Evolutionary conservation across 2,888 invertebrate genomes (phyloP), one percentile per base, ranked within the genome.

Genomic region (Spilarctia lutea): DNA sequence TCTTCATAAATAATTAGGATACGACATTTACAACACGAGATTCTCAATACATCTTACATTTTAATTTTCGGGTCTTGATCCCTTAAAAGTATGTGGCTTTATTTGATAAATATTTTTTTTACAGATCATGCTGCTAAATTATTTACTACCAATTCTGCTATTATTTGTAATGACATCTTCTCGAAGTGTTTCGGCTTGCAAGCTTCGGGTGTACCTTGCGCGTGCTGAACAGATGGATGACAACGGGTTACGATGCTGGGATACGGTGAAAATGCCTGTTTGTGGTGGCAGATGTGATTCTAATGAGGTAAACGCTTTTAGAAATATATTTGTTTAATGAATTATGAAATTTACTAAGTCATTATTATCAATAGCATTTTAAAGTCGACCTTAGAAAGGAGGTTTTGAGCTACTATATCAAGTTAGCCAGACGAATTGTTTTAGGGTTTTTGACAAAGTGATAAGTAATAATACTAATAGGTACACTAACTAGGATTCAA

Each of bases 251-350:
- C 96, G 96, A 75, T 98, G 98, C 89, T 97, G 97, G 97, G 98
- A 98, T 86, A 95, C 96, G 72, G 96, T 98, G 20, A 97, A 97
- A 63, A 97, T 98, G 0, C 96, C 97, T 89, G 97, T 98, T 0
- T 98, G 98, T 89, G 98, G 98, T 96, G 98, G 98, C 30, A 95
- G 98, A 71, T 98, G 98, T 88, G 98, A 98, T 89, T 98, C 98
- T 0, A 97, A 97, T 89, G 98, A 98, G 96, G 98, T 92, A 83
- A 81, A 80, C 0, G 0, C n/a, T 16, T 33, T 16, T 27, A 27
- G 3, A 39, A 16, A 66, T 18, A 63, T 0, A 63, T 30, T 63
- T 30, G 63, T 6, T 63, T 30, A 2, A 3, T 13, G 27, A n/a
- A 6, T 3, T 10, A 56, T n/a, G 1, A 24, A 60, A 27, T 27